Evolutionary conservation across 1,140 invertebrate species (phyloP).

Genomic region (Orchesella cincta): DNA sequence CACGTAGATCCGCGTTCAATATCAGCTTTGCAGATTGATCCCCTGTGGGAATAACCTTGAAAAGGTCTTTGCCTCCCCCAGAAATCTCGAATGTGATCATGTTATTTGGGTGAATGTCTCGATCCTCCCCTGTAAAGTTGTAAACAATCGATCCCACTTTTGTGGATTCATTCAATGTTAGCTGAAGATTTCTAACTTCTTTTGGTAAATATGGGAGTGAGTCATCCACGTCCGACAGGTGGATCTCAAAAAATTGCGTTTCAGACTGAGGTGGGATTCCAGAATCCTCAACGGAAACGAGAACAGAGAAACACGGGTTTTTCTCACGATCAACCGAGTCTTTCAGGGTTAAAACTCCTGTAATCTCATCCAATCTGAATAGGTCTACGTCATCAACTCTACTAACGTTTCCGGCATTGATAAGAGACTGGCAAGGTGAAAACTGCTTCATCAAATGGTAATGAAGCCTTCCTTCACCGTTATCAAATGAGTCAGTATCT

Average conservation of each 20-base stretch:
- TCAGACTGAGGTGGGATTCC: constrained; percentile 74
- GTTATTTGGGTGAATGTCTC: constrained; percentile 62
- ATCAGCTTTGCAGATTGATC: constrained; percentile 43
- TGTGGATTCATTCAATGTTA: constrained; percentile 43
- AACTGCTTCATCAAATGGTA: constrained; percentile 46
- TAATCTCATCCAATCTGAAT: constrained; percentile 59
- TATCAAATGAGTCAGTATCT: constrained; percentile 66
- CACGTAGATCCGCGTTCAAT: constrained; percentile 41
- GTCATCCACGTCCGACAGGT: constrained; percentile 75
- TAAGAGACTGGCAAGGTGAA: constrained; percentile 40
- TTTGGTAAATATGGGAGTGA: constrained; percentile 69
- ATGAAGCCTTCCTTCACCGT: constrained; percentile 45
- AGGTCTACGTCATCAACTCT: constrained; percentile 42
- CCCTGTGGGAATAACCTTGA: constrained; percentile 37
- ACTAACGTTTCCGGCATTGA: constrained; percentile 47
- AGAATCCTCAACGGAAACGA: constrained; percentile 72
- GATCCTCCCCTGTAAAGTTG: constrained; percentile 68
- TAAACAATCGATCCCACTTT: constrained; percentile 67
- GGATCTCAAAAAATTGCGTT: constrained; percentile 68
- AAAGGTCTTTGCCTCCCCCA: constrained; percentile 45
- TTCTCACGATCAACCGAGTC: constrained; percentile 70
- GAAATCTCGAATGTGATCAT: constrained; percentile 44
- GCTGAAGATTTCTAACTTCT: constrained; percentile 32
- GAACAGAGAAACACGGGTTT: constrained; percentile 71
- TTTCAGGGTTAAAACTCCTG: constrained; percentile 72